Evolutionary conservation across 1,140 invertebrate species (phyloP).

Genomic region (Platyscapa corneri): DNA sequence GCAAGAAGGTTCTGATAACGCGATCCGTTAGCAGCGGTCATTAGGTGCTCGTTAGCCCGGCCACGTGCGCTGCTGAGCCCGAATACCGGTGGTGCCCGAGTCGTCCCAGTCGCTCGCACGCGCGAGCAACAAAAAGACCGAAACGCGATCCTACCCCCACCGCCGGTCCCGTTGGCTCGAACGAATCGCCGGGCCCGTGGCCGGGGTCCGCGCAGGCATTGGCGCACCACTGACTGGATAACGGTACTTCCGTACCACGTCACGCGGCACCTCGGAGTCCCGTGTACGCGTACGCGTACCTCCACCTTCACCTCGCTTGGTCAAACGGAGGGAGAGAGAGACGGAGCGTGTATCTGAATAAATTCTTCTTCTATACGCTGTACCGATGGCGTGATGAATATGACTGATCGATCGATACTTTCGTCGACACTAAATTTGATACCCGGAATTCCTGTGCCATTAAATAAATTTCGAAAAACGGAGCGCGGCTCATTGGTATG

Average conservation of each 20-base stretch:
- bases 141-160: background rate
- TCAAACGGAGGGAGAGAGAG: background rate
- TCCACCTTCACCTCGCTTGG: slow-evolving; percentile 9
- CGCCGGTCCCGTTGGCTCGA: background rate
- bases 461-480: too few relatives aligned
- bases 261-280: slow-evolving; percentile 22
- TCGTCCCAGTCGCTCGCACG: background rate
- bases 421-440: background rate
- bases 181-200: too few relatives aligned
- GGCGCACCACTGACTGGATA: slow-evolving; percentile 8
- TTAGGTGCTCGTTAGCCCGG: slow-evolving; percentile 9
- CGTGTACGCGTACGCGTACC: slow-evolving; percentile 2
- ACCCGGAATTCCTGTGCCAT: background rate
- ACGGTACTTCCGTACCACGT: slow-evolving; percentile 25
- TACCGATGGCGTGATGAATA: background rate
- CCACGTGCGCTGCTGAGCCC: background rate
- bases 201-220: background rate
- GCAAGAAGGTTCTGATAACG: background rate
- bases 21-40: slow-evolving; percentile 10
- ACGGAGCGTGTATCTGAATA: background rate
- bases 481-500: too few relatives aligned
- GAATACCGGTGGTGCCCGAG: background rate
- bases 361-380: background rate
- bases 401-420: background rate
- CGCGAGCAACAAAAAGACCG: background rate